Evolutionary conservation across 2,113 vertebrate genomes (phyloP).

Genomic region (Nestor notabilis): DNA sequence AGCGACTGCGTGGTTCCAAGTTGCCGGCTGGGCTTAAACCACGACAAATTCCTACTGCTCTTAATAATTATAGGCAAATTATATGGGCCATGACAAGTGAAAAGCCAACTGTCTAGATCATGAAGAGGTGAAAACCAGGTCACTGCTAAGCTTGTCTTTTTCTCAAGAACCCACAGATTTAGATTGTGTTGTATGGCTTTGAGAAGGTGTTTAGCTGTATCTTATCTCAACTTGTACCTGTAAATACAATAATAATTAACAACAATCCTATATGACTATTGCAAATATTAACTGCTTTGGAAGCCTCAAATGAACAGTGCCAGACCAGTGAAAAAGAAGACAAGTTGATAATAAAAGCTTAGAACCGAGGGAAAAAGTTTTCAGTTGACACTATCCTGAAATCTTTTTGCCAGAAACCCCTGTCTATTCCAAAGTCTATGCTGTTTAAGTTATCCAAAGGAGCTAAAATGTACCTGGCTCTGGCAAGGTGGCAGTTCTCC

Average conservation of each 20-base stretch:
- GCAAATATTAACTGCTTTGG: background rate
- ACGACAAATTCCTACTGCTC: background rate
- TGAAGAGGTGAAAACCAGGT: background rate
- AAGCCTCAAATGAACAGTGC: background rate
- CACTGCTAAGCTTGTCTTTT: background rate
- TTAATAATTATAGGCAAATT: background rate
- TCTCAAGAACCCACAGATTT: background rate
- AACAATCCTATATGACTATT: background rate
- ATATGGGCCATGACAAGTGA: background rate
- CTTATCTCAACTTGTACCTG: background rate
- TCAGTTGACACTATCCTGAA: background rate
- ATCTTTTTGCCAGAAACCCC: background rate
- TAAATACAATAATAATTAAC: background rate
- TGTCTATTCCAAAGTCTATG: background rate
- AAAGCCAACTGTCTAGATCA: background rate
- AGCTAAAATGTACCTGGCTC: background rate
- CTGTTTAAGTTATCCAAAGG: background rate
- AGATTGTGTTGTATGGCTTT: background rate
- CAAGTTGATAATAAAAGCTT: background rate
- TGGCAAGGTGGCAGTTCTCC: fast-evolving
- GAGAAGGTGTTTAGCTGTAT: background rate
- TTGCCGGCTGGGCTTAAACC: too few species aligned
- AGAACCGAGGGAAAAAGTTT: background rate
- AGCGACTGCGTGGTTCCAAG: too few species aligned
- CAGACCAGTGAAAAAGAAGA: background rate